Evolutionary conservation across 1,140 invertebrate species (phyloP).

Genomic region (Drosophila pachea): DNA sequence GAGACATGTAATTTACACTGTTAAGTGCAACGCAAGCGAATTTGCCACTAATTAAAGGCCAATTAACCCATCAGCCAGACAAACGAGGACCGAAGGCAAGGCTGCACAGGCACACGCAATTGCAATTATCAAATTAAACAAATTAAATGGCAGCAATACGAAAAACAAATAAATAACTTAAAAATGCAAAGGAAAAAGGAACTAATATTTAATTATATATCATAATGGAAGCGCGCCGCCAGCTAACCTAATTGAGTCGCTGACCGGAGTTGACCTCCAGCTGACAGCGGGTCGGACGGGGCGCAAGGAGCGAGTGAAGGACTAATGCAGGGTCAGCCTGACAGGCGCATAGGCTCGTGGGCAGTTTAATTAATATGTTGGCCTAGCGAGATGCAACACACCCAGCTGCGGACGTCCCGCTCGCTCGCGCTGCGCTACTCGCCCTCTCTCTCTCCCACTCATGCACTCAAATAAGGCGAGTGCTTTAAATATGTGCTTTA

Average conservation of each 20-base stretch:
- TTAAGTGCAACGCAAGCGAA: constrained; percentile 27
- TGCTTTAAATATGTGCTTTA: too few relatives aligned
- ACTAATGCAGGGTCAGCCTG: constrained; percentile 23
- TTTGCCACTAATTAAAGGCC: constrained; percentile 69
- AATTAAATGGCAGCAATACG: constrained; percentile 60
- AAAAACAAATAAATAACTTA: constrained; percentile 59
- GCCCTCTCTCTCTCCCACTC: constrained; percentile 30
- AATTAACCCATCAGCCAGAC: constrained; percentile 62
- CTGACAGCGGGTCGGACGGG: constrained; percentile 19
- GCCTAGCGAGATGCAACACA: constrained; percentile 46
- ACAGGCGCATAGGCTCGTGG: constrained; percentile 68
- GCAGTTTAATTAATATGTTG: constrained; percentile 70
- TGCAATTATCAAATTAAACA: constrained; percentile 75
- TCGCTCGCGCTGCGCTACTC: background rate
- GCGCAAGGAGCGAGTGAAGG: constrained; percentile 59
- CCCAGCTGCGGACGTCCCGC: constrained; percentile 33
- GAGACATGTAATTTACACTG: background rate
- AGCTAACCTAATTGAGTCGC: constrained; percentile 67
- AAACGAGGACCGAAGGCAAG: constrained; percentile 27
- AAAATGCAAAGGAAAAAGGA: constrained; percentile 48
- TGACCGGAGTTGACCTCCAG: constrained; percentile 52
- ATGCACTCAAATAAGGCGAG: too few relatives aligned
- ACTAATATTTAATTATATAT: constrained; percentile 21
- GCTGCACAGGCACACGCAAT: constrained; percentile 42
- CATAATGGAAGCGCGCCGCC: constrained; percentile 37